Conservation (phyloP, 2,113 vertebrate genomes). For the Origma solitaria region DNA sequence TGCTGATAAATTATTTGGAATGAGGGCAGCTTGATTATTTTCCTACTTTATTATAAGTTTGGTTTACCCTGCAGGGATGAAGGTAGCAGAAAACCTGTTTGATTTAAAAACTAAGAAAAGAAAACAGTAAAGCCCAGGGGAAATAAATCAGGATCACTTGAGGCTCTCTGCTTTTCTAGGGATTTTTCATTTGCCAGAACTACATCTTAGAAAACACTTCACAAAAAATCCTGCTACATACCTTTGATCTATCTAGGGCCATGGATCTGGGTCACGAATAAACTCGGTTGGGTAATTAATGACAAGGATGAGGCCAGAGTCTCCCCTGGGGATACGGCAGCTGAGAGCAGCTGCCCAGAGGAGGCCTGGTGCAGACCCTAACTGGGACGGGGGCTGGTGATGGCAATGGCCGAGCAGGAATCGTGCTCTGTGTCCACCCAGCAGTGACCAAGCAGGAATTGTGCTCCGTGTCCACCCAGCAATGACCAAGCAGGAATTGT, state of each 20-base stretch:
- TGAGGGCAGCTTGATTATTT: neutral
- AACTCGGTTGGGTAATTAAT: neutral
- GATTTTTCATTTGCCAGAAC: neutral
- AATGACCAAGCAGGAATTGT: neutral
- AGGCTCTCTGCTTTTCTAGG: neutral
- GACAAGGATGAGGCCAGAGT: neutral
- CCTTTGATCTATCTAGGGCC: neutral
- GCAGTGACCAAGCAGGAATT: no score
- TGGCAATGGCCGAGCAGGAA: neutral
- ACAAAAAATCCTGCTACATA: neutral
- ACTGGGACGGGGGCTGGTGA: fast-evolving
- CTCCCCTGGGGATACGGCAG: neutral
- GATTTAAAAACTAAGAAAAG: conserved; percentile 25
- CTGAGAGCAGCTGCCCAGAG: neutral
- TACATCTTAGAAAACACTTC: neutral
- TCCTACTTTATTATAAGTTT: neutral
- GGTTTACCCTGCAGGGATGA: neutral
- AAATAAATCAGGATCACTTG: neutral
- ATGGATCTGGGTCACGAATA: neutral
- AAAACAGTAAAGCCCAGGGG: neutral
- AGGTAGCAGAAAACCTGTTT: neutral
- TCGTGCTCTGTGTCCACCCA: neutral
- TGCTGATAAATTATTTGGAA: neutral
- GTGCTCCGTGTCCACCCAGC: neutral
- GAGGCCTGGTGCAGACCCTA: neutral